Evolutionary conservation across 2,797 vertebrate genomes (phyloP), one percentile per base, ranked within the genome.

Genomic region (Pangasius sanitwongsei): DNA sequence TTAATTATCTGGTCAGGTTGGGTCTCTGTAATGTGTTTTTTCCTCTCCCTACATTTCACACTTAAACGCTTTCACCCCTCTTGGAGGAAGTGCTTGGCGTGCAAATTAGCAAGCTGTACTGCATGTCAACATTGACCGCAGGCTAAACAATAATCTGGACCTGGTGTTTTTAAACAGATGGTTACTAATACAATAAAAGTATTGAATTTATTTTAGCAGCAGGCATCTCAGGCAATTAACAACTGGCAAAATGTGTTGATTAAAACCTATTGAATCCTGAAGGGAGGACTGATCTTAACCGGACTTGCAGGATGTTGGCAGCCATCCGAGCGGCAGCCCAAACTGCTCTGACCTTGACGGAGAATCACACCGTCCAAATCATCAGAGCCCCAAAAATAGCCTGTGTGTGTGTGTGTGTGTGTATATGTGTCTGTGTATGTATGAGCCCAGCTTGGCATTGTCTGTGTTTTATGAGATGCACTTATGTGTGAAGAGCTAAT

Each of bases 181-280:
- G 96, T 95, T 95, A 96, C 94, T 94, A 94, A 94, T 94, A 95
- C 93, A 95, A 95, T 95, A 94, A 95, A 96, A 96, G 94, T 96
- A 96, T 95, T 95, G 96, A 96, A 96, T 97, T 94, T 89, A 96
- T 96, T 96, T 96, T 96, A 96, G 93, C 96, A 96, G 96, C 95
- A 92, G 96, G 96, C 93, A 91, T 92, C 94, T 92, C 93, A 95
- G 95, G 95, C 96, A 97, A 97, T 97, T 97, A 96, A 96, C 96
- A 96, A 96, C 96, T 96, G 95, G 94, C 95, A 95, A 96, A 95
- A 96, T 95, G 96, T 97, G 96, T 97, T 97, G 96, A 97, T 97
- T 96, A 97, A 96, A 96, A 96, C 95, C 95, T 94, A 96, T 96
- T 96, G 93, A 86, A 90, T 94, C 94, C 95, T 92, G 93, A 94